phyloP scores from a whole-genome alignment of 2,888 invertebrate genomes.

The Cinara cedri region DNA sequence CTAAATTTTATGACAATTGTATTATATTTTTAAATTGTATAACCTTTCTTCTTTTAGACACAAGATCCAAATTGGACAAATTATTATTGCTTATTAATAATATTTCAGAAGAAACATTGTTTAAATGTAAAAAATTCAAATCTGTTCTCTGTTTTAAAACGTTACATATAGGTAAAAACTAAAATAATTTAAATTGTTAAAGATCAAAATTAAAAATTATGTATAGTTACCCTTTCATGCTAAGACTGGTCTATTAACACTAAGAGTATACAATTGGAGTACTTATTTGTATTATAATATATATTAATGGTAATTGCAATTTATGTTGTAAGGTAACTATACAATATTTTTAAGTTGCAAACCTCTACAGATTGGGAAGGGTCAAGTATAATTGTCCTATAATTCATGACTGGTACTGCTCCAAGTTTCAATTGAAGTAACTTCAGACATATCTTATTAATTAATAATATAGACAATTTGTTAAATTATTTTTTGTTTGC shows the following conservation, averaged over 20 bases:
- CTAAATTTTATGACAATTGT: not conserved
- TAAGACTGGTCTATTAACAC: not conserved
- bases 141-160: too few relatives aligned
- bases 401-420: not conserved
- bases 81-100: not conserved
- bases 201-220: too few relatives aligned
- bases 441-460: conserved; percentile 2
- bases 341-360: not conserved
- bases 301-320: not conserved
- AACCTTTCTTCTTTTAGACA: not conserved
- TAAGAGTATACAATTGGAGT: not conserved
- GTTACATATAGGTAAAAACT: too few relatives aligned
- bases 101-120: not conserved
- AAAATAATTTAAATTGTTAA: too few relatives aligned
- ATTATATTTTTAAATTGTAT: not conserved
- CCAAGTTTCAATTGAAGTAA: not conserved
- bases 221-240: too few relatives aligned
- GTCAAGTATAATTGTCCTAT: not conserved
- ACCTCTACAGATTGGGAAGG: not conserved
- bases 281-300: too few relatives aligned
- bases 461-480: not conserved
- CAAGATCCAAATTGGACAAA: not conserved
- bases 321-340: not conserved
- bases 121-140: too few relatives aligned
- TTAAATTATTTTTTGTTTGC: too few relatives aligned